phyloP scores from a whole-genome alignment of 2,113 vertebrate species.

The Saguinus imperator region DNA sequence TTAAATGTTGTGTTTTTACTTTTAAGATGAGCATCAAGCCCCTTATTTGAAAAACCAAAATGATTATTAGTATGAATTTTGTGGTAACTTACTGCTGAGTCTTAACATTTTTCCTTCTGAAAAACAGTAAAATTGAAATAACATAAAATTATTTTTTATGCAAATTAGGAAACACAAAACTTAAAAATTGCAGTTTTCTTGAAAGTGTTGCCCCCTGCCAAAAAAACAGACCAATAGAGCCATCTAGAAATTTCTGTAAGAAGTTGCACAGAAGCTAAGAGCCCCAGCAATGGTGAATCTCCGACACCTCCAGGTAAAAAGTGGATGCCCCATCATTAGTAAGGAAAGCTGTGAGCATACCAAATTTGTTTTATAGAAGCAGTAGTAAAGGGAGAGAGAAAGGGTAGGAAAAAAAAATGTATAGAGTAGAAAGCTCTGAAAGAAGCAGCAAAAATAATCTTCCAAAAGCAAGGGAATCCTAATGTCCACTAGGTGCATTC shows the following conservation, averaged over 20 bases:
- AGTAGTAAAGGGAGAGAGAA: not conserved
- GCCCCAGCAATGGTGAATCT: not conserved
- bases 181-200: not conserved
- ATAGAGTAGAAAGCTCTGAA: not conserved
- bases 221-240: not conserved
- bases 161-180: not conserved
- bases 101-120: not conserved
- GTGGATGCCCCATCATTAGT: not conserved
- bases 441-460: not conserved
- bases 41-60: not conserved
- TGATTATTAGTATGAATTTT: not conserved
- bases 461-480: not conserved
- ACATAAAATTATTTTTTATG: not conserved
- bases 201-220: not conserved
- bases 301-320: not conserved
- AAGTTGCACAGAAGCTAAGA: not conserved
- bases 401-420: not conserved
- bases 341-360: not conserved
- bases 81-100: not conserved
- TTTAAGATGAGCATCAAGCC: not conserved
- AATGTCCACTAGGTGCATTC: not conserved
- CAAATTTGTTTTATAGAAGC: not conserved
- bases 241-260: not conserved
- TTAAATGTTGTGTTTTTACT: slow-evolving; percentile 11
- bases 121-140: not conserved